Conservation (phyloP, 1,140 invertebrate genomes). For the Drosophila ironensis region DNA sequence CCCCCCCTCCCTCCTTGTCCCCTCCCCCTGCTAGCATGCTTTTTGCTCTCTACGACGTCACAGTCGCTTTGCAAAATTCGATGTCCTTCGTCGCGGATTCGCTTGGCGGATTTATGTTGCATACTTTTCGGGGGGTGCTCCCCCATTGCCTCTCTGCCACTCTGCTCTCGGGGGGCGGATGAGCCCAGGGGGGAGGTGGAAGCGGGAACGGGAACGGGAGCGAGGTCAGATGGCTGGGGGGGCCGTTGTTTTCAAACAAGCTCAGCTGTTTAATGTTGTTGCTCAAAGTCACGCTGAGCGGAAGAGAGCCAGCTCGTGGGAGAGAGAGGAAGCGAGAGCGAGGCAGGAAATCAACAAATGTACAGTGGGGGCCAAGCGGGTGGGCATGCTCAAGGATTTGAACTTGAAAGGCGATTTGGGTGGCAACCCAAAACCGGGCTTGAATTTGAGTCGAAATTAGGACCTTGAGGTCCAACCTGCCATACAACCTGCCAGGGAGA, state of each 20-base stretch:
- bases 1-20: neutral
- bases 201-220: neutral
- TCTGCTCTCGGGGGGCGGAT: too few relatives aligned
- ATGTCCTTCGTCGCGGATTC: constrained; percentile 31
- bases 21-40: neutral
- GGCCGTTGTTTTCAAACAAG: constrained; percentile 75
- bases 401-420: too few relatives aligned
- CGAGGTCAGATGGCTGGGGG: constrained; percentile 20
- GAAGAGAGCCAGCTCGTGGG: constrained; percentile 1
- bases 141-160: too few relatives aligned
- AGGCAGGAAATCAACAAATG: constrained; percentile 28
- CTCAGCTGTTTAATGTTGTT: constrained; percentile 80
- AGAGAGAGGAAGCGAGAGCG: neutral
- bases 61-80: constrained; percentile 37
- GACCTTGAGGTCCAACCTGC: too few relatives aligned
- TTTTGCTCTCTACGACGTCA: constrained; percentile 23
- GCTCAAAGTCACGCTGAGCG: constrained; percentile 31
- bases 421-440: too few relatives aligned
- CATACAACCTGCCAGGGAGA: too few relatives aligned
- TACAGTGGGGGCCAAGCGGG: constrained; percentile 17
- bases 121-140: constrained; percentile 30
- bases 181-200: neutral
- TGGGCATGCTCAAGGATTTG: too few relatives aligned
- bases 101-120: constrained; percentile 19
- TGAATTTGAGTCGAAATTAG: too few relatives aligned